phyloP scores from a whole-genome alignment of 2,797 vertebrate genomes.

The Acipenser oxyrinchus region DNA sequence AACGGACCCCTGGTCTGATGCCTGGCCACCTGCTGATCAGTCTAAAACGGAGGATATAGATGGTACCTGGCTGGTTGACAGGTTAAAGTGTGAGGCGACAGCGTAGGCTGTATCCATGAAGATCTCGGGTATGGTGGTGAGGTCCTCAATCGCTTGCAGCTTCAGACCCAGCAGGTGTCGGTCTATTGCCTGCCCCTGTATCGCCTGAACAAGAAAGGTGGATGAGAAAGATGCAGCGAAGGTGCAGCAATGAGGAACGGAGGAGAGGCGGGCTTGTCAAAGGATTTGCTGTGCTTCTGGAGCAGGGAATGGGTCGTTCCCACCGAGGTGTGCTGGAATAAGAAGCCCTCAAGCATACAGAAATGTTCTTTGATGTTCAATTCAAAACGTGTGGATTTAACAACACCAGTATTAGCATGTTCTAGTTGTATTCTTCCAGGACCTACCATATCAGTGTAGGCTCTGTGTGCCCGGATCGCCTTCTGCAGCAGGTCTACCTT shows the following conservation, averaged over 20 bases:
- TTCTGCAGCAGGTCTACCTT: constrained; percentile 69
- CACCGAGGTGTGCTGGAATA: too few relatives aligned
- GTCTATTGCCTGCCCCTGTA: constrained; percentile 83
- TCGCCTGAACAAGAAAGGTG: constrained; percentile 56
- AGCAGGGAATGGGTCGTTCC: too few relatives aligned
- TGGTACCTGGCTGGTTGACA: constrained; percentile 68
- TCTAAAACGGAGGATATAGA: background rate
- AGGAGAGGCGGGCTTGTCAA: too few relatives aligned
- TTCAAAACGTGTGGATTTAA: too few relatives aligned
- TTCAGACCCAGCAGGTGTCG: constrained; percentile 84
- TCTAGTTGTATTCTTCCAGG: background rate
- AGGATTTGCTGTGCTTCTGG: too few relatives aligned
- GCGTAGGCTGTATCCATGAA: constrained; percentile 92
- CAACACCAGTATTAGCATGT: too few relatives aligned
- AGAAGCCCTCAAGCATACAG: too few relatives aligned
- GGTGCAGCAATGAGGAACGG: background rate
- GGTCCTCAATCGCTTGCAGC: constrained; percentile 83
- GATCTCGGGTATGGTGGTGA: constrained; percentile 88
- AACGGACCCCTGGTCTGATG: too few relatives aligned
- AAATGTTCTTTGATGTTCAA: too few relatives aligned
- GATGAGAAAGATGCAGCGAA: background rate
- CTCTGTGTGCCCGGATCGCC: constrained; percentile 66
- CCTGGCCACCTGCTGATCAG: too few relatives aligned
- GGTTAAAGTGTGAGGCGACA: constrained; percentile 68
- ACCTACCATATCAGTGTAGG: constrained; percentile 72